Conservation (phyloP, 1,140 invertebrate species). For the Teleopsis dalmanni region DNA sequence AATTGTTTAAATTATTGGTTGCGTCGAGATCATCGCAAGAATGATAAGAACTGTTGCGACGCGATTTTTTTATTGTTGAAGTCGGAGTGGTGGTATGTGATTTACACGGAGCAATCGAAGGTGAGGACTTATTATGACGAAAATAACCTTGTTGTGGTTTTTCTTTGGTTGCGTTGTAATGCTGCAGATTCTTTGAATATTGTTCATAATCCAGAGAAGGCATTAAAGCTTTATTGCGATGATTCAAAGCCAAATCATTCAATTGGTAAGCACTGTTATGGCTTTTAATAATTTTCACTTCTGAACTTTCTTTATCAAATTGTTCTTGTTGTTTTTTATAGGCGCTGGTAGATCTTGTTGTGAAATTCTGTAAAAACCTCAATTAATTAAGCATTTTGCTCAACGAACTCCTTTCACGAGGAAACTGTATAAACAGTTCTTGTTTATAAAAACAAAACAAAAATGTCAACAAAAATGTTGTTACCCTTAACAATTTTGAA, state of each 20-base stretch:
- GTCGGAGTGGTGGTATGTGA: not conserved
- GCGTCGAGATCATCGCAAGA: slow-evolving; percentile 35
- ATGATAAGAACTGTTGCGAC: slow-evolving; percentile 27
- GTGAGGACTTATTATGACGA: slow-evolving; percentile 5
- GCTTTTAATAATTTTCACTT: slow-evolving; percentile 31
- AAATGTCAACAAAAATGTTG: too few species aligned
- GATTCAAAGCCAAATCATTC: slow-evolving; percentile 22
- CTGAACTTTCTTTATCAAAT: slow-evolving; percentile 16
- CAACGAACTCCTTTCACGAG: too few species aligned
- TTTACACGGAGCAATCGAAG: not conserved
- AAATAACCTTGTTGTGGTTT: not conserved
- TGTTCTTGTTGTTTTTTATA: slow-evolving; percentile 16
- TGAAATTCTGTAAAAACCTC: slow-evolving; percentile 33
- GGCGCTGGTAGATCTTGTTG: slow-evolving; percentile 33
- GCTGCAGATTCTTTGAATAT: slow-evolving; percentile 6
- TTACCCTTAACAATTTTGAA: too few species aligned
- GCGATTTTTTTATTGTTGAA: not conserved
- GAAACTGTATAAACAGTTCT: too few species aligned
- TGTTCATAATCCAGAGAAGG: slow-evolving; percentile 10
- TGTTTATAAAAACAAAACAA: too few species aligned
- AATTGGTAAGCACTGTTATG: slow-evolving; percentile 33
- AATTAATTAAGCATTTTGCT: not conserved
- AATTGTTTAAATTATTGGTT: slow-evolving; percentile 4
- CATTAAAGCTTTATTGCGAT: slow-evolving; percentile 11
- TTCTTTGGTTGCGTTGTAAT: not conserved